Evolutionary conservation across 1,140 invertebrate species (phyloP), one percentile per base, ranked within the genome.

Genomic region (Trissolcus basalis): DNA sequence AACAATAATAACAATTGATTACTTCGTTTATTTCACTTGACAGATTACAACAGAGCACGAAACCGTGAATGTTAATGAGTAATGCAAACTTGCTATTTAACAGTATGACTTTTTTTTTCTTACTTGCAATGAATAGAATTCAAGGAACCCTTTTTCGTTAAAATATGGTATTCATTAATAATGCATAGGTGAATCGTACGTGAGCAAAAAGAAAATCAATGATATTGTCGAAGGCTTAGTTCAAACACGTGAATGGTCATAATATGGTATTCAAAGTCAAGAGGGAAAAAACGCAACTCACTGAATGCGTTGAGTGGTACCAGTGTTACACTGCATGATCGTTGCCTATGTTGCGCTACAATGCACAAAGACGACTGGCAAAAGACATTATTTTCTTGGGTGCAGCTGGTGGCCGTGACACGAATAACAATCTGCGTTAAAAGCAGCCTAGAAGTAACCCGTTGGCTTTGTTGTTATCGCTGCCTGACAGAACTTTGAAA

Each of bases 381-480:
- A 60, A 33, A 59, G 58, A 68, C 39, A 72, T 60, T 75, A 80
- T 83, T 82, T 77, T 78, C 77, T 68, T 80, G 78, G 80, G 80
- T 80, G 80, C 81, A 81, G 82, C 80, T 74, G 78, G 80, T 87
- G 84, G 81, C 85, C 85, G 81, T 86, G 84, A 86, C 84, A 86
- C 80, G 82, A 84, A 86, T 85, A 85, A 85, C 78, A 83, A 82
- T 80, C 77, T 80, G 80, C 78, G 55, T 67, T 80, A 81, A 81
- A 78, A 48, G n/a, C 61, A 77, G 63, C 48, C 76, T 50, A 74
- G 48, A 68, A 70, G 6, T 3, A 27, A 1, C 19, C 48, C 39
- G 67, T 58, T 53, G 44, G 59, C 75, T 51, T 79, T 65, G 19
- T 27, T 77, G 73, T 73, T 71, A 69, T 70, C 60, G 60, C 44